Evolutionary conservation across 2,888 invertebrate genomes (phyloP).

Genomic region (Eulithis prunata): DNA sequence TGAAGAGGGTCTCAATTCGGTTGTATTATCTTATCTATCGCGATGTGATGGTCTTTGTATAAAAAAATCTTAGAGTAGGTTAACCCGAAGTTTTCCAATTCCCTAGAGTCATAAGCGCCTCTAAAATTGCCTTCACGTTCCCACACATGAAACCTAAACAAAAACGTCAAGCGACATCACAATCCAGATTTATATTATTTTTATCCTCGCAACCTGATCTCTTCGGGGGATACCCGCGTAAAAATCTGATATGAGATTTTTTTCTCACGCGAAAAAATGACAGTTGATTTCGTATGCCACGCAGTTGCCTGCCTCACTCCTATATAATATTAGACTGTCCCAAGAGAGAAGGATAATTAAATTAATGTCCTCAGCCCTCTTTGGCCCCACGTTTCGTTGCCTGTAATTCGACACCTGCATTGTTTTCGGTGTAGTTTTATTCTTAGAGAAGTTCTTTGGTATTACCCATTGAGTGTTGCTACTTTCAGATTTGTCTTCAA

Average conservation of each 20-base stretch:
- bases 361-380: constrained; percentile 81
- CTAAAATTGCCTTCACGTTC: constrained; percentile 40
- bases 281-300: constrained; percentile 75
- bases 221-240: constrained; percentile 69
- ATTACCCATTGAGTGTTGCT: constrained; percentile 33
- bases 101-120: constrained; percentile 14
- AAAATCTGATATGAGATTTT: constrained; percentile 79
- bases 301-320: constrained; percentile 67
- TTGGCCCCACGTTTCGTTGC: constrained; percentile 67
- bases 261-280: constrained; percentile 84
- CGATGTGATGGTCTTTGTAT: background rate
- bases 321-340: constrained; percentile 78
- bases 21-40: no score
- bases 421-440: constrained; percentile 67
- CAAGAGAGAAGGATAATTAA: constrained; percentile 79
- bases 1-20: no score
- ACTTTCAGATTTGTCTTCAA: constrained; percentile 20
- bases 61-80: background rate
- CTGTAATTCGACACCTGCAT: constrained; percentile 82
- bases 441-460: constrained; percentile 50
- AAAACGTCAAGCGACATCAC: constrained; percentile 49
- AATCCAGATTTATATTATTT: constrained; percentile 70
- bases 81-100: background rate
- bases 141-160: constrained; percentile 39
- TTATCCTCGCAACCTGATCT: constrained; percentile 75